Base-by-base conservation (phyloP, 2,888 invertebrate genomes). In the Apantesis nais region DNA sequence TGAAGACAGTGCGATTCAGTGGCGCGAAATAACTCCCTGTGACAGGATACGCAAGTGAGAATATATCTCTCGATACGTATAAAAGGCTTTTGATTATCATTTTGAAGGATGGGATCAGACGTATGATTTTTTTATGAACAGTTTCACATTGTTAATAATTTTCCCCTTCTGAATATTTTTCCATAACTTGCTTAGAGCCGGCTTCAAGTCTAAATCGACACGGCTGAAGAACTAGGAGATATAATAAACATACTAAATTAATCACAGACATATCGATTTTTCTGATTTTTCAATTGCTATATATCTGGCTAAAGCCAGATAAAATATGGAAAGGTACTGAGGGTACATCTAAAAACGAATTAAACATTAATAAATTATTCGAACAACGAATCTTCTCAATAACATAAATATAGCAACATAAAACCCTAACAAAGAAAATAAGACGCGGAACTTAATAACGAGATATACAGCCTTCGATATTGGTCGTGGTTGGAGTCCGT, bases 371-470 rank as follows among this genome's bases (percentile, higher is more conserved):
- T 58, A 41, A 44, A 44, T 64, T 58, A 64, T 60, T 69, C 16
- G 44, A 25, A n/a, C 25, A 48, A 34, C 31, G 22, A 25, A 9
- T 37, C 25, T 34, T n/a, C 41, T 37, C 31, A 19, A n/a, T 0
- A 52, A 39, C 16, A 39, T 37, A 65, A 34, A 22, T 58, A 29
- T 60, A 22, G 8, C 39, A 52, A 25, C 8, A 29, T 67, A 78
- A 68, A 73, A 66, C 61, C 62, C 44, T 55, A 66, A 68, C 9
- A 62, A 74, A 71, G 73, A 74, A 80, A 80, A 74, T 71, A 70
- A 64, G 66, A 73, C 62, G 60, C 70, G 58, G 34, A 65, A 34
- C 39, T 66, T 39, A 73, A 67, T 73, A 68, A 68, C 66, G 61
- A 68, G 68, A 80, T 68, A 80, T 75, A 68, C 62, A 67, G n/a